Evolutionary conservation across 1,140 invertebrate species (phyloP), one percentile per base, ranked within the genome.

Genomic region (Planococcus citri): DNA sequence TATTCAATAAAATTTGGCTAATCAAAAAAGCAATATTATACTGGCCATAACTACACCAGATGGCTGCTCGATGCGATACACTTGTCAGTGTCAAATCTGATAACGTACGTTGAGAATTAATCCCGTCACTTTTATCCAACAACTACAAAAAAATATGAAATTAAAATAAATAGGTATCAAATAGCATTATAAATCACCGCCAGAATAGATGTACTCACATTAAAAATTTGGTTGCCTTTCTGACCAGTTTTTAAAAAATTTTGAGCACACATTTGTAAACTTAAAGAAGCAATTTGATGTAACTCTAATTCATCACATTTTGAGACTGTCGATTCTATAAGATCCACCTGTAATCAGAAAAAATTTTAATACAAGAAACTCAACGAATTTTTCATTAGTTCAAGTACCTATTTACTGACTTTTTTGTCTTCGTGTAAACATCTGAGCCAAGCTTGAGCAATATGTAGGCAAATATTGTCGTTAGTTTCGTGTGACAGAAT

Each of bases 31-130:
- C 85, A 82, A 92, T 87, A 78, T 90, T 89, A 37, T 85, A 86
- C 77, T 92, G 89, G 0, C 92, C 92, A 77, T 94, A 95, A 69
- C 92, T 83, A 14, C 85, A 82, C 92, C 92, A 95, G 0, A 95
- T 79, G 0, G 89, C 88, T 1, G 91, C 87, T 73, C 91, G 88
- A 76, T 93, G 86, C 0, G 88, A 84, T 71, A 88, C 84, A 27
- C 87, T 89, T 57, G 87, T 86, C 41, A 88, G 86, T 72, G 90
- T 87, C 68, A 94, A 79, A 74, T 93, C 90, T 1, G 85, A 82
- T 80, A 92, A 85, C 0, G 88, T 90, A 76, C 93, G 87, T 72
- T 91, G 86, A 78, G 87, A 92, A 76, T 94, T 94, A 4, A 94
- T 78, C 17, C 89, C 82, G 75, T 94, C 92, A 73, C 91, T 91